A percentile compares a stretch with the other conserved stretches of the same genome.
These are phyloP conservation scores for Tamandua tetradactyla DNA, from an alignment of 2,797 vertebrate species.

Conservation along the genomic window DNA sequence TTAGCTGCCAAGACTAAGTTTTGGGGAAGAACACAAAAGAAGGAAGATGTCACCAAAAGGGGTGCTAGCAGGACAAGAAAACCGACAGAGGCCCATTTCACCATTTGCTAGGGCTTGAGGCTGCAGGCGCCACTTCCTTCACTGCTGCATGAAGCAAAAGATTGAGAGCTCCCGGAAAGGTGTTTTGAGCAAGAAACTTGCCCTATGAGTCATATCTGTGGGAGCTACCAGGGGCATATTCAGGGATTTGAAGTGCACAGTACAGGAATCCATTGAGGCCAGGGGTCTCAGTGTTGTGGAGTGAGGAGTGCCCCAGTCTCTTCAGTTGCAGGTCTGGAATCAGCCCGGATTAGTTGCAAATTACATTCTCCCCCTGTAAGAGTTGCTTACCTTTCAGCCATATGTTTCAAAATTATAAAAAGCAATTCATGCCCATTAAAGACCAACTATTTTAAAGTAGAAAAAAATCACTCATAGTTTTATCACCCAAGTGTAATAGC, in stretches of 20 bases:
- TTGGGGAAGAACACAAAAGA: conserved; percentile 29
- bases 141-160: not conserved
- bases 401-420: not conserved
- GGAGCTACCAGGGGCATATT: not conserved
- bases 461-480: not conserved
- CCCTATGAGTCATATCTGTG: conserved; percentile 51
- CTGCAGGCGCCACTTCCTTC: not conserved
- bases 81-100: not conserved
- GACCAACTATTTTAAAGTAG: conserved; percentile 5
- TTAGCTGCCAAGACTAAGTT: not conserved
- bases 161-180: conserved; percentile 20
- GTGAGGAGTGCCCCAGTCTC: no score
- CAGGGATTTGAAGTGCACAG: not conserved
- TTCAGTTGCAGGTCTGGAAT: not conserved
- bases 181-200: conserved; percentile 47
- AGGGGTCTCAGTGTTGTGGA: not conserved
- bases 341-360: not conserved
- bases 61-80: not conserved
- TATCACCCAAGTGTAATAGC: not conserved
- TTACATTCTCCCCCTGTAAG: not conserved
- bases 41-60: conserved; percentile 4
- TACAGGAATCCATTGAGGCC: not conserved
- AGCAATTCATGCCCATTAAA: conserved; percentile 6
- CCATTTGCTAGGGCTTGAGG: not conserved
- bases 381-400: not conserved